phyloP scores from a whole-genome alignment of 2,113 vertebrate species.

The Sinosuthora webbiana region DNA sequence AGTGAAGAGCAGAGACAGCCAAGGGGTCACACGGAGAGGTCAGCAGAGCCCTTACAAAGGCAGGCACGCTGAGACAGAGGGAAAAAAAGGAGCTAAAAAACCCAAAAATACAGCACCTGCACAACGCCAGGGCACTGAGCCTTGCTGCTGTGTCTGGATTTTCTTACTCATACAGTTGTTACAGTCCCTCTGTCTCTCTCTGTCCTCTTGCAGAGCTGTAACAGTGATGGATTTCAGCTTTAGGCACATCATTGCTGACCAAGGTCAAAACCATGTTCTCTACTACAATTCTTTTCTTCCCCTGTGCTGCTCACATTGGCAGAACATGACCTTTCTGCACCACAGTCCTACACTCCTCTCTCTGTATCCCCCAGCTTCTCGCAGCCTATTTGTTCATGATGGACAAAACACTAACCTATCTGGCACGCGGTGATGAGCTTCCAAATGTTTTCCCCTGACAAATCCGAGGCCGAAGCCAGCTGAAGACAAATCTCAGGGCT shows the following conservation, averaged over 20 bases:
- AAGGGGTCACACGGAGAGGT: background rate
- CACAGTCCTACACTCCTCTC: background rate
- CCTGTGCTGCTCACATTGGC: background rate
- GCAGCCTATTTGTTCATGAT: background rate
- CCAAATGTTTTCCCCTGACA: background rate
- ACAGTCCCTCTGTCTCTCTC: accelerated
- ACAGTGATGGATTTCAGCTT: background rate
- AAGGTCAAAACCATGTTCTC: background rate
- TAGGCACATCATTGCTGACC: background rate
- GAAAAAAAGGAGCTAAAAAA: background rate
- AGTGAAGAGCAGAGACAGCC: background rate
- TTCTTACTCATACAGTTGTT: background rate
- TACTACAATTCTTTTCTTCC: background rate
- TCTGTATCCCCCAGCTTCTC: background rate
- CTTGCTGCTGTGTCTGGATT: background rate
- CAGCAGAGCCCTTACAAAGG: background rate
- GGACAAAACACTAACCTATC: background rate
- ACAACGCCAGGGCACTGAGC: background rate
- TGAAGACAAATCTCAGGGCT: background rate
- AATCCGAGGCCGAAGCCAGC: background rate
- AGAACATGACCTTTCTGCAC: background rate
- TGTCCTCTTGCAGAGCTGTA: background rate
- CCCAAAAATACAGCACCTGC: background rate
- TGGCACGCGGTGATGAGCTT: background rate
- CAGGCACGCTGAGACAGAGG: background rate